Evolutionary conservation across 1,140 invertebrate species (phyloP).

Genomic region (Trachelipus rathkii): DNA sequence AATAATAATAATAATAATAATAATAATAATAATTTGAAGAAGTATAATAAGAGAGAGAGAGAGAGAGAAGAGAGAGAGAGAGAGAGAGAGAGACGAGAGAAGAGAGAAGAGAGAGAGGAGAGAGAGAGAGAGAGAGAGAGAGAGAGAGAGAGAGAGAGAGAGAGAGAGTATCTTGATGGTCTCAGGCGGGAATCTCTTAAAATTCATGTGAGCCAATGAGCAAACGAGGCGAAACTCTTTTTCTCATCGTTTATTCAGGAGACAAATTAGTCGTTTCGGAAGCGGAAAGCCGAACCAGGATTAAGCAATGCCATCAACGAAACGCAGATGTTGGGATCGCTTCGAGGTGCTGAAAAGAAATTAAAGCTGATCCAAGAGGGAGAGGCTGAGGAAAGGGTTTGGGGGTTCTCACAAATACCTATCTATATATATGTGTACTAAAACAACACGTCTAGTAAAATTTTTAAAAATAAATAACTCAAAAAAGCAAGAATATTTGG

Average conservation of each 20-base stretch:
- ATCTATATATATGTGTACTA: too few relatives aligned
- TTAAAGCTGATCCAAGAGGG: not conserved
- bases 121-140: slow-evolving; percentile 11
- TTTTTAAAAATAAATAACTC: too few relatives aligned
- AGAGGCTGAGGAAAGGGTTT: not conserved
- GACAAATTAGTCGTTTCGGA: not conserved
- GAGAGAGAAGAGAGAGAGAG: too few relatives aligned
- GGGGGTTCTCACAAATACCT: too few relatives aligned
- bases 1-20: too few relatives aligned
- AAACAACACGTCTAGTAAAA: too few relatives aligned
- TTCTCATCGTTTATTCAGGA: slow-evolving; percentile 7
- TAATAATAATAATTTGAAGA: too few relatives aligned
- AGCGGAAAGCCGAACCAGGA: not conserved
- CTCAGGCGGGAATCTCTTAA: not conserved
- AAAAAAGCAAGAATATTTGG: too few relatives aligned
- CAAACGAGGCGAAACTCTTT: not conserved
- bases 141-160: slow-evolving; percentile 11
- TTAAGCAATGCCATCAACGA: slow-evolving; percentile 12
- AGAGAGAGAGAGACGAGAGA: too few relatives aligned
- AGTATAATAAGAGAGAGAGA: too few relatives aligned
- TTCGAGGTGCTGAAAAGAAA: not conserved
- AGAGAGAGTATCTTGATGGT: not conserved
- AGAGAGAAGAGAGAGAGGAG: not conserved
- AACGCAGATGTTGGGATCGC: not conserved
- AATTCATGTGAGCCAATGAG: not conserved